phyloP scores from a whole-genome alignment of 2,888 invertebrate species.

The Steinernema carpocapsae region DNA sequence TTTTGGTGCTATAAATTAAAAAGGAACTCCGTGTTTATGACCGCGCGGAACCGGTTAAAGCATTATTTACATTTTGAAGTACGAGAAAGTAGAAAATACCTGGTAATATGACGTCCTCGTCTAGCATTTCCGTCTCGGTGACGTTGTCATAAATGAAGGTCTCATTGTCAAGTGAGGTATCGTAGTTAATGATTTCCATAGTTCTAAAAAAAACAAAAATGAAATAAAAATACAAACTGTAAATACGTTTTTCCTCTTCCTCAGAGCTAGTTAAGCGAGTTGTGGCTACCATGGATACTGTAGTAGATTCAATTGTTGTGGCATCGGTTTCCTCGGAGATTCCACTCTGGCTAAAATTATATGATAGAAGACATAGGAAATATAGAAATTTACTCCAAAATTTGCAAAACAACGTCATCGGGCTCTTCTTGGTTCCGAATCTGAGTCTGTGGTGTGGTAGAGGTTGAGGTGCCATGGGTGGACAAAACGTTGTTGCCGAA shows the following conservation, averaged over 20 bases:
- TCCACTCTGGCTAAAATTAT: neutral
- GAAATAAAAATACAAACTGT: neutral
- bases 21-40: neutral
- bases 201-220: neutral
- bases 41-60: neutral
- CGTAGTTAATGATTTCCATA: constrained; percentile 18
- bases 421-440: neutral
- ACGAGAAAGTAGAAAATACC: neutral
- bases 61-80: neutral
- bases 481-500: neutral
- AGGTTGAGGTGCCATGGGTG: constrained; percentile 12
- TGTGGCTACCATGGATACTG: neutral
- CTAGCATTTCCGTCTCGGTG: neutral
- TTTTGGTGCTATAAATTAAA: no score
- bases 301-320: neutral
- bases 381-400: neutral
- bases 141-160: neutral
- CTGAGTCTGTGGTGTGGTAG: neutral
- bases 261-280: neutral
- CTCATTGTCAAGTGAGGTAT: neutral
- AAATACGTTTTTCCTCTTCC: neutral
- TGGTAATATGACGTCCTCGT: neutral
- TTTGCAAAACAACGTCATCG: neutral
- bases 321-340: neutral
- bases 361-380: neutral